These are phyloP conservation scores for Epinephelus fuscoguttatus DNA, from an alignment of 2,113 vertebrate species.

Conservation along the genomic window DNA sequence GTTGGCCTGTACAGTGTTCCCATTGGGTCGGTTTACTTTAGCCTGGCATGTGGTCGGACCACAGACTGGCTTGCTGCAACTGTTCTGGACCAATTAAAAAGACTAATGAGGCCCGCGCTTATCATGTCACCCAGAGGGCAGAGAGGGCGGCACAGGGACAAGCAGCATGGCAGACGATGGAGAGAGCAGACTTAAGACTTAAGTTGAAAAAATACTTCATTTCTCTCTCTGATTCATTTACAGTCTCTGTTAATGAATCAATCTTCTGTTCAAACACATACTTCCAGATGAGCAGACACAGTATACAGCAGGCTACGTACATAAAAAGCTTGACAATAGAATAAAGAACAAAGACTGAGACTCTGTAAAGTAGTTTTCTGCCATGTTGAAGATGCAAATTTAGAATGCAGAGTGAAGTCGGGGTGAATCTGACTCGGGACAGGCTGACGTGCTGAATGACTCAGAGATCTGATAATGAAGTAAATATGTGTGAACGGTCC, in stretches of 20 bases:
- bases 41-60: conserved; percentile 69
- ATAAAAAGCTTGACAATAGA: not conserved
- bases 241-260: not conserved
- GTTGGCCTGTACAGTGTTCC: conserved; percentile 76
- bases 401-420: not conserved
- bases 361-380: not conserved
- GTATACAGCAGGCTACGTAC: not conserved
- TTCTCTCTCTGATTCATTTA: conserved; percentile 3
- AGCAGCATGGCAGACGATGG: conserved; percentile 16
- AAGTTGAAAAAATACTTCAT: no score
- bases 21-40: conserved; percentile 74
- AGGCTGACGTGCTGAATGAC: no score
- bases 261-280: not conserved
- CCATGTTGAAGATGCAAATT: not conserved
- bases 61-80: conserved; percentile 49
- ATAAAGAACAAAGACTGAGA: not conserved
- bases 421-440: not conserved
- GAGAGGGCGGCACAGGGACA: conserved; percentile 33
- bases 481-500: not conserved
- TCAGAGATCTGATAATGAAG: not conserved
- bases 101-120: conserved; percentile 78
- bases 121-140: conserved; percentile 67
- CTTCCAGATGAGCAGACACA: not conserved
- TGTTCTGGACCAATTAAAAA: conserved; percentile 82
- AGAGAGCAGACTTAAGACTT: not conserved